phyloP scores from a whole-genome alignment of 2,797 vertebrate species.

The Phataginus tricuspis region DNA sequence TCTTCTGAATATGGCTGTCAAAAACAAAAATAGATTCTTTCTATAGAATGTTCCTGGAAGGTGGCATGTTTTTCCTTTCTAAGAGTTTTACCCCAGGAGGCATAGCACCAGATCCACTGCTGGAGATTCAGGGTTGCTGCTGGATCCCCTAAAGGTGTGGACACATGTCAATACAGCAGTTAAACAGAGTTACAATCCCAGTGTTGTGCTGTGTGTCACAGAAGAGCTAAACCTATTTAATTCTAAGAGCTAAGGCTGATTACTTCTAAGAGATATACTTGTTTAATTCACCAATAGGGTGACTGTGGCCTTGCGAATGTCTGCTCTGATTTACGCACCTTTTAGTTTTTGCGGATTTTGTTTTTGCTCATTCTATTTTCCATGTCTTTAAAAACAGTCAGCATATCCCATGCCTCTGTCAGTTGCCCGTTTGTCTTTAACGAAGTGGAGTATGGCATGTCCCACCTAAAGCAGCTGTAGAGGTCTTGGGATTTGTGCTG shows the following conservation, averaged over 20 bases:
- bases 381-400: neutral
- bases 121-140: neutral
- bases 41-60: conserved; percentile 10
- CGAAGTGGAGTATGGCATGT: neutral
- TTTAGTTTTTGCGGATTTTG: neutral
- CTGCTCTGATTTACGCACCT: neutral
- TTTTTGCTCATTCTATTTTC: neutral
- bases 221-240: neutral
- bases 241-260: neutral
- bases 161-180: neutral
- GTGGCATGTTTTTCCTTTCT: conserved; percentile 40
- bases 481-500: neutral
- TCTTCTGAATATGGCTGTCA: neutral
- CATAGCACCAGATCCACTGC: neutral
- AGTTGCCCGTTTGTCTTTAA: neutral
- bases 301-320: neutral
- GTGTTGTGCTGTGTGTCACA: neutral
- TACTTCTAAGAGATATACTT: neutral
- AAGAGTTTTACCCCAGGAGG: conserved; percentile 15
- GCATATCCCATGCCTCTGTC: neutral
- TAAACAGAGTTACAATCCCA: neutral
- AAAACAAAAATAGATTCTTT: neutral
- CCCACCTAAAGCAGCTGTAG: neutral
- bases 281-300: neutral
- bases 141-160: neutral